Percentiles rank a stretch among this genome's conserved stretches.
Conservation (phyloP, 1,140 invertebrate species). For the Cardiocondyla obscurior region DNA sequence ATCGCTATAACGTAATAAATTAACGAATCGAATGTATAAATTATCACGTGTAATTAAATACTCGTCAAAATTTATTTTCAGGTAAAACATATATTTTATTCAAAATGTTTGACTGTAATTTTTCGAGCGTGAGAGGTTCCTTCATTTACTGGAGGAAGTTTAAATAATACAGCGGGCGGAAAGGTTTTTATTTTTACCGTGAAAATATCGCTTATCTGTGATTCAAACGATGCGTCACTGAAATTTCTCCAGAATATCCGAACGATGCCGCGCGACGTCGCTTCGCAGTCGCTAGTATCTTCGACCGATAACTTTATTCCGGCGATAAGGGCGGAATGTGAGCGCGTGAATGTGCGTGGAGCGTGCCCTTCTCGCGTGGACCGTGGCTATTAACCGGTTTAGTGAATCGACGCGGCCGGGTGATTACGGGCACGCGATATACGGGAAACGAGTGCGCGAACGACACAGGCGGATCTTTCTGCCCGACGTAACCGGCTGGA, state of each 20-base stretch:
- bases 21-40: background rate
- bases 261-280: background rate
- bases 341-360: background rate
- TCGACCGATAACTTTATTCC: background rate
- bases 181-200: background rate
- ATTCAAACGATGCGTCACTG: background rate
- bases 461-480: constrained; percentile 14
- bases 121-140: background rate
- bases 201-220: background rate
- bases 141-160: background rate
- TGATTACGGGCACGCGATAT: constrained; percentile 61
- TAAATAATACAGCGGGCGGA: background rate
- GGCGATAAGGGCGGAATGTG: background rate
- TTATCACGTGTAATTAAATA: background rate
- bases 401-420: constrained; percentile 54
- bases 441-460: constrained; percentile 12
- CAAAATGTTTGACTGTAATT: background rate
- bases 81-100: background rate
- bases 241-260: background rate
- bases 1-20: background rate
- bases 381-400: constrained; percentile 59
- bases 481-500: constrained; percentile 30
- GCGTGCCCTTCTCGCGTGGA: background rate
- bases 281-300: background rate
- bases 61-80: background rate